phyloP scores from a whole-genome alignment of 2,113 vertebrate genomes.

The Climacteris rufus region DNA sequence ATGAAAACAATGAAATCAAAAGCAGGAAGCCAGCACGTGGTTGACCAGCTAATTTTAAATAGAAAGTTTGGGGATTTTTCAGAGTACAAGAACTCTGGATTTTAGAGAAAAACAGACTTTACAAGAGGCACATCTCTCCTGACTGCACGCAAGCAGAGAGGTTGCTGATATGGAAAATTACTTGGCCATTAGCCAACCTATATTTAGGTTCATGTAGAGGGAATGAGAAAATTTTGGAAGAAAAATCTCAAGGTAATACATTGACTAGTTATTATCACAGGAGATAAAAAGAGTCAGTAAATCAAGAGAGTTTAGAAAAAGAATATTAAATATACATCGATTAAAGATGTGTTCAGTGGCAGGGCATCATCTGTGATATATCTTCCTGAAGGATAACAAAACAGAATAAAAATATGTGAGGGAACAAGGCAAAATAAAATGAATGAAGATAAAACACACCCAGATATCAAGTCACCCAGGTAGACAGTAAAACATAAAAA shows the following conservation, averaged over 20 bases:
- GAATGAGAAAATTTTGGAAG: conserved; percentile 23
- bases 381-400: background rate
- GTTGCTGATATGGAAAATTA: conserved; percentile 62
- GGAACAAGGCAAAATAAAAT: background rate
- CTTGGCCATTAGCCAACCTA: conserved; percentile 44
- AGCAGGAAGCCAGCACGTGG: background rate
- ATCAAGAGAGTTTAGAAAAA: conserved; percentile 13
- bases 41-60: conserved; percentile 35
- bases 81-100: background rate
- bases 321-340: background rate
- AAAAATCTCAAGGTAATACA: conserved; percentile 43
- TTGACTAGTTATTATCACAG: conserved; percentile 33
- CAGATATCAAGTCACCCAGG: background rate
- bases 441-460: background rate
- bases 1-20: conserved; percentile 9
- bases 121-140: conserved; percentile 28
- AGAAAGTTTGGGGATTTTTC: conserved; percentile 32
- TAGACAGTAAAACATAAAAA: background rate
- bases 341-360: background rate
- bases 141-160: conserved; percentile 30
- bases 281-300: conserved; percentile 15
- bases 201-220: conserved; percentile 29
- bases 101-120: conserved; percentile 24
- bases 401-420: background rate
- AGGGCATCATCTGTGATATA: background rate